Base-by-base conservation (phyloP, 53 echinoderm and acorn worm species). In the Apostichopus leukothele region DNA sequence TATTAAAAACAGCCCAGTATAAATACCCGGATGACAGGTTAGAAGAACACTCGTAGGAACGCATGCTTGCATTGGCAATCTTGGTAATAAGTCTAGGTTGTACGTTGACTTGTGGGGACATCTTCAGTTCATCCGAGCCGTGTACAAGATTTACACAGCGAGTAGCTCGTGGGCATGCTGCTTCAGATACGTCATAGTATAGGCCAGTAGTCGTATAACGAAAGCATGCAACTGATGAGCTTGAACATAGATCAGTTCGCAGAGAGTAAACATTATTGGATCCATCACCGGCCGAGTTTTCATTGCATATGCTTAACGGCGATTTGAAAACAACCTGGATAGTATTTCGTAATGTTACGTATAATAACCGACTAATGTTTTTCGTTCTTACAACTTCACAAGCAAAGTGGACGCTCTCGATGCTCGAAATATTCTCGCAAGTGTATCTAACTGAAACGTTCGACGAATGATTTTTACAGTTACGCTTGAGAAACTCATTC, bases 1-100 rank as follows among this genome's bases (percentile, higher is more conserved):
- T 25, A 20, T 16, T 51, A 6, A 81, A 11, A 53, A 81, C 14
- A 1, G 81, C 81, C 81, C 81, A 81, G 60, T 81, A 81, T 23
- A 81, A 71, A 71, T 71, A 19, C 18, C 71, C 71, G n/a, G 71
- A 18, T 71, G 20, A 16, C 0, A 71, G 0, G 6, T 18, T n/a
- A 19, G 16, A n/a, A 16, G 71, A 71, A 71, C 71, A 71, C 18
- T 13, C 18, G 71, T 16, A n/a, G 6, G 6, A 14, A 19, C 20
- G 18, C 13, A 18, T 16, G 20, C 20, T 19, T 18, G 4, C 71
- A 16, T 13, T 71, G 18, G 18, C 18, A 19, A 16, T 71, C 18
- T 71, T 71, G 20, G 20, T 19, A 18, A 71, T 16, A 16, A 18
- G 4, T 19, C 18, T 71, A 18, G 71, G 71, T 16, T 18, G 0